A percentile compares a stretch with the other conserved stretches of the same genome.
phyloP scores from a whole-genome alignment of 2,113 vertebrate genomes.

The Chaetops frenatus region DNA sequence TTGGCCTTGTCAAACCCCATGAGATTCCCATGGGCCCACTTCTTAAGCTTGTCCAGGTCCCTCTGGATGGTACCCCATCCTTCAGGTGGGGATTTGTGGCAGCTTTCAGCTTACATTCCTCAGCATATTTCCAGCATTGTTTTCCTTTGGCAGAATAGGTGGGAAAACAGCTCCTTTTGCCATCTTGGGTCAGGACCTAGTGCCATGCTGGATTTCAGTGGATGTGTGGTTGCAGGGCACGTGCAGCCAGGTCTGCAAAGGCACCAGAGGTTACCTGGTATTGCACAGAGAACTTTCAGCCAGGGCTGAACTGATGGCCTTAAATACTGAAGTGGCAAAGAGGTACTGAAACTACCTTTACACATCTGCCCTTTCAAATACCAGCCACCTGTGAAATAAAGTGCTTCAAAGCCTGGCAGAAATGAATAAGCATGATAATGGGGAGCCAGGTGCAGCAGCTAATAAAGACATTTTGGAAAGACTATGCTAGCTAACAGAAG shows the following conservation, averaged over 20 bases:
- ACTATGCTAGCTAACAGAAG: neutral
- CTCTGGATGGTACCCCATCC: neutral
- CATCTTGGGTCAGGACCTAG: too few species aligned
- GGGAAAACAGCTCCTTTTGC: neutral
- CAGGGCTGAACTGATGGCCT: neutral
- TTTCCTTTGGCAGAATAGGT: neutral
- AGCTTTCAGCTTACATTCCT: neutral
- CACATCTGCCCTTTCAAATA: accelerated
- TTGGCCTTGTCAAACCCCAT: neutral
- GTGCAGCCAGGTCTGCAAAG: accelerated
- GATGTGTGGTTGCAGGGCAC: accelerated
- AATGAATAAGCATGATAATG: neutral
- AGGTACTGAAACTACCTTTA: neutral
- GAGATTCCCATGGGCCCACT: neutral
- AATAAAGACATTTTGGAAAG: neutral
- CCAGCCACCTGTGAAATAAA: neutral
- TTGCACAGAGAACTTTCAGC: accelerated
- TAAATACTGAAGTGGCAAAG: neutral
- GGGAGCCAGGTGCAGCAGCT: neutral
- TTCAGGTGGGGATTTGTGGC: too few species aligned
- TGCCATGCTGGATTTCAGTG: neutral
- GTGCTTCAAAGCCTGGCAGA: neutral
- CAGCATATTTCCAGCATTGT: accelerated
- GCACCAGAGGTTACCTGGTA: accelerated
- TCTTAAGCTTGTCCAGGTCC: neutral